A percentile compares a stretch with the other conserved stretches of the same genome.
Conservation (phyloP, 2,888 invertebrate species). For the Punctoribates punctum region DNA sequence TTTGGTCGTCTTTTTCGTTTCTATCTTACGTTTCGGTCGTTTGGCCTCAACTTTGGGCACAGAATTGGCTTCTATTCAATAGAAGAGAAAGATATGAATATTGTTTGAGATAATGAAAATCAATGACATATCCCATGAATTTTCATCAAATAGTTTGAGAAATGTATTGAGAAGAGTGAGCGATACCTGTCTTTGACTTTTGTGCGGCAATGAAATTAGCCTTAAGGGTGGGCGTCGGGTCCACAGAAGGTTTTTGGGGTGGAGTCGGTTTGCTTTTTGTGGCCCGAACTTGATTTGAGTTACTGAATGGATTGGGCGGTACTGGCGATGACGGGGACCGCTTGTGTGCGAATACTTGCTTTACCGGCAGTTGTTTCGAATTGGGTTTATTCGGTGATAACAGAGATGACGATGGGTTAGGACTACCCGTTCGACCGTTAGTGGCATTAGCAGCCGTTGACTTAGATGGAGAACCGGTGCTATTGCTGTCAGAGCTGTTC, state of each 20-base stretch:
- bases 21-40: constrained; percentile 24
- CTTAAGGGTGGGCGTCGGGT: constrained; percentile 8
- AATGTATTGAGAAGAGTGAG: background rate
- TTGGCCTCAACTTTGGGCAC: constrained; percentile 15
- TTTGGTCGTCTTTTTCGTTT: background rate
- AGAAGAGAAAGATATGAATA: background rate
- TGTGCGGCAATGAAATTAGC: constrained; percentile 27
- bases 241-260: too few relatives aligned
- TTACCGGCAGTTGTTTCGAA: background rate
- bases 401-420: background rate
- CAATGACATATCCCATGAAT: background rate
- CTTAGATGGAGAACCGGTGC: background rate
- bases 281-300: background rate
- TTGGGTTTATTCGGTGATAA: constrained; percentile 23
- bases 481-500: background rate
- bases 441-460: background rate
- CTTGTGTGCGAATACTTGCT: constrained; percentile 2
- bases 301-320: background rate
- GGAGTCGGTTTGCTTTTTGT: constrained; percentile 23
- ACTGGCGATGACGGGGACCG: constrained; percentile 25
- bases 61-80: constrained; percentile 17
- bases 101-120: background rate
- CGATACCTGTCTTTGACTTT: constrained; percentile 18
- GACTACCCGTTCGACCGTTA: background rate
- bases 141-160: background rate